Evolutionary conservation across 2,113 vertebrate genomes (phyloP).

Genomic region (Neolamprologus variostigma): DNA sequence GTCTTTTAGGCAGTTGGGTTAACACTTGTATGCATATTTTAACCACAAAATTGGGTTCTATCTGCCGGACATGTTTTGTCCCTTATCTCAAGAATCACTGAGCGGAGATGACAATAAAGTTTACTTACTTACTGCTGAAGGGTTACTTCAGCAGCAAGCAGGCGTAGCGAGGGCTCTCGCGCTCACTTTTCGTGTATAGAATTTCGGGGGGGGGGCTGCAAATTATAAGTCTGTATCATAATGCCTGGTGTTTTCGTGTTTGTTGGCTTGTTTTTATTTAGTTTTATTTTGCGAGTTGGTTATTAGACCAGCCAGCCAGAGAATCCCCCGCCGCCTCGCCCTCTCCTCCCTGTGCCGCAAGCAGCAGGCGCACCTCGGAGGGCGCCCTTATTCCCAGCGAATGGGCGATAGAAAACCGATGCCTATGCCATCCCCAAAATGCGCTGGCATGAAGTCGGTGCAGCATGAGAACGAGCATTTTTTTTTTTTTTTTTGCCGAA

Average conservation of each 20-base stretch:
- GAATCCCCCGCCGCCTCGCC: background rate
- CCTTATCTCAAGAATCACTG: too few relatives aligned
- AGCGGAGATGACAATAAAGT: too few relatives aligned
- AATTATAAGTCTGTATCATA: too few relatives aligned
- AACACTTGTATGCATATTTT: too few relatives aligned
- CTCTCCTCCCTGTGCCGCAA: background rate
- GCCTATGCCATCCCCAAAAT: background rate
- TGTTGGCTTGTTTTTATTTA: fast-evolving
- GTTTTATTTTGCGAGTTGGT: background rate
- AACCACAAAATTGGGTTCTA: too few relatives aligned
- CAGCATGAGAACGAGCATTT: background rate
- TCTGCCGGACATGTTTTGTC: too few relatives aligned
- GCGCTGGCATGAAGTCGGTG: background rate
- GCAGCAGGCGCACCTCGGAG: background rate
- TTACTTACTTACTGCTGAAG: too few relatives aligned
- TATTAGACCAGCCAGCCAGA: background rate
- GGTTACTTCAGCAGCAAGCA: too few relatives aligned
- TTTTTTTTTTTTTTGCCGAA: background rate
- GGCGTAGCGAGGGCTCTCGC: fast-evolving
- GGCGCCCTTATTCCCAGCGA: background rate
- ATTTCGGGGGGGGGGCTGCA: too few relatives aligned
- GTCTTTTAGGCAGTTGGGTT: too few relatives aligned
- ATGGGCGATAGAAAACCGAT: background rate
- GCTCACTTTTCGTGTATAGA: too few relatives aligned
- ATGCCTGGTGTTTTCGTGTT: background rate